Evolutionary conservation across 2,113 vertebrate genomes (phyloP).

Genomic region (Cyphomyrus discorhynchus): DNA sequence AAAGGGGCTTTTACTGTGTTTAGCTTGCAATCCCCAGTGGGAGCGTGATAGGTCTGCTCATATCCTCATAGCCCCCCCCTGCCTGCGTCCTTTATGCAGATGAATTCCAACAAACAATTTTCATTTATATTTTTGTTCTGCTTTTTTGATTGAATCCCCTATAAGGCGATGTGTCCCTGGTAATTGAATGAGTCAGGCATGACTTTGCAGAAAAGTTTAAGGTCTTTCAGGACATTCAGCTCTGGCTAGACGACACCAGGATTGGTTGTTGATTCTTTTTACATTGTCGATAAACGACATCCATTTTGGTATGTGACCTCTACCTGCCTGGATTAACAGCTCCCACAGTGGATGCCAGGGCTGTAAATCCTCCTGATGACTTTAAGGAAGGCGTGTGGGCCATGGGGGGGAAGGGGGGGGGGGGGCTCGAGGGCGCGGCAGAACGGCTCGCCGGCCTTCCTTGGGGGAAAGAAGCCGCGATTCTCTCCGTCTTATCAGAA

Average conservation of each 20-base stretch:
- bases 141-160: not conserved
- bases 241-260: not conserved
- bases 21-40: conserved; percentile 13
- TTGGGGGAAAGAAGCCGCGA: not conserved
- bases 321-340: not conserved
- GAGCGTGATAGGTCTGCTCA: not conserved
- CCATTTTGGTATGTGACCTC: not conserved
- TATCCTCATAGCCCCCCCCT: not conserved
- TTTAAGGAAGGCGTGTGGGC: not conserved
- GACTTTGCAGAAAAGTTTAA: not conserved
- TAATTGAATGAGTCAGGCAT: not conserved
- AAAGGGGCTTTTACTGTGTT: conserved; percentile 16
- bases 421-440: not conserved
- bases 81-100: not conserved
- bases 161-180: not conserved
- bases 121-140: not conserved
- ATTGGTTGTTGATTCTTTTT: not conserved
- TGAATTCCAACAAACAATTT: not conserved
- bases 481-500: not conserved
- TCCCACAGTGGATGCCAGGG: not conserved
- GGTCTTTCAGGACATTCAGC: not conserved
- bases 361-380: not conserved
- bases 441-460: not conserved
- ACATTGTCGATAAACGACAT: not conserved
- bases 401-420: not conserved